Conservation (phyloP, 2,888 invertebrate genomes). For the Nematopogon swammerdamellus region DNA sequence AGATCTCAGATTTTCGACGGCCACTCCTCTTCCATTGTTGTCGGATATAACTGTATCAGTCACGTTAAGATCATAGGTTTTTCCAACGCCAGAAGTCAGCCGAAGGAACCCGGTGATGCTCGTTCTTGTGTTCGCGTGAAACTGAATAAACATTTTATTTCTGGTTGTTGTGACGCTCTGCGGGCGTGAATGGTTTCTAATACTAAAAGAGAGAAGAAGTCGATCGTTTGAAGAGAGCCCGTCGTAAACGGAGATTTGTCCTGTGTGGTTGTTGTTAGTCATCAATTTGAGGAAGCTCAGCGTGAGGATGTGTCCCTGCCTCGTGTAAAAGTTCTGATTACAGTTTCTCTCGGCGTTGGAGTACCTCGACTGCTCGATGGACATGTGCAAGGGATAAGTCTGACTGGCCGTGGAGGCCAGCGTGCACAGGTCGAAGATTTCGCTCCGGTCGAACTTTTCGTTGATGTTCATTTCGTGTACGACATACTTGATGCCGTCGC, state of each 20-base stretch:
- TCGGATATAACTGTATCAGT: conserved; percentile 80
- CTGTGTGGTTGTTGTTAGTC: conserved; percentile 72
- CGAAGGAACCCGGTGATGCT: conserved; percentile 76
- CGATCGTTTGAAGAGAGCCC: conserved; percentile 70
- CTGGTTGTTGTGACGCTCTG: conserved; percentile 83
- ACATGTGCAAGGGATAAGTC: conserved; percentile 82
- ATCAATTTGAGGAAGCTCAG: conserved; percentile 80
- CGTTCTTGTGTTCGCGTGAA: conserved; percentile 68
- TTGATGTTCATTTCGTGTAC: conserved; percentile 77
- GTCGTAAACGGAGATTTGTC: conserved; percentile 73
- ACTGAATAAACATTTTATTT: conserved; percentile 77
- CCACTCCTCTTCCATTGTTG: conserved; percentile 94
- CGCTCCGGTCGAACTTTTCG: conserved; percentile 69
- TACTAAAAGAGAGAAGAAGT: conserved; percentile 65
- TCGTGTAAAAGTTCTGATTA: conserved; percentile 75
- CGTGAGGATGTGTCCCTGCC: conserved; percentile 77
- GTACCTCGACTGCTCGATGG: conserved; percentile 75
- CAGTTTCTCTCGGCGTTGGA: conserved; percentile 69
- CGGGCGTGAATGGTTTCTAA: conserved; percentile 83
- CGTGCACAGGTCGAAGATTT: conserved; percentile 82
- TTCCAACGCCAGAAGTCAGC: conserved; percentile 71
- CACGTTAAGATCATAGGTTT: conserved; percentile 84
- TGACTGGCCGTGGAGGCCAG: conserved; percentile 80
- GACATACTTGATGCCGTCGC: conserved; percentile 86
- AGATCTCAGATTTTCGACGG: conserved; percentile 86